Evolutionary conservation across 2,888 invertebrate genomes (phyloP).

Genomic region (Argyra leucocephala): DNA sequence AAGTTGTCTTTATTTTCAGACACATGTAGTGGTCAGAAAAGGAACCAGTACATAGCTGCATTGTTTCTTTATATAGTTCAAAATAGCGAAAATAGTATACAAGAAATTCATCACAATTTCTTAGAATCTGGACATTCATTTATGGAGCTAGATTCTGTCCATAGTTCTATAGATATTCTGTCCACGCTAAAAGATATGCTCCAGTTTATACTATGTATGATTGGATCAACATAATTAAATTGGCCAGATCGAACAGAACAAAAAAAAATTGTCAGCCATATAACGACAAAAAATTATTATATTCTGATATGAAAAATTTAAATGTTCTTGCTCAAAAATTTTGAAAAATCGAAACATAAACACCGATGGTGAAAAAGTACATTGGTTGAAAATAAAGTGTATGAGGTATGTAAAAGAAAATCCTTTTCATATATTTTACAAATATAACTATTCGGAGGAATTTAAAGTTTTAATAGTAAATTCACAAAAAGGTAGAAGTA

Average conservation of each 20-base stretch:
- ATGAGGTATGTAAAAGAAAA: conserved; percentile 1
- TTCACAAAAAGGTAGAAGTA: not conserved
- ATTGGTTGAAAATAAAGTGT: conserved; percentile 14
- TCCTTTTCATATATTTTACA: not conserved
- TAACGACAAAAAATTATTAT: conserved; percentile 12
- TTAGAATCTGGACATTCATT: conserved; percentile 26
- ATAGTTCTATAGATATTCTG: conserved; percentile 11
- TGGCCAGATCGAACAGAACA: conserved; percentile 8
- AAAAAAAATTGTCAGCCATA: conserved; percentile 8
- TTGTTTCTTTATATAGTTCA: conserved; percentile 22
- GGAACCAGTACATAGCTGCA: conserved; percentile 24
- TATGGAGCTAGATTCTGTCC: conserved; percentile 15
- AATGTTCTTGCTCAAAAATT: conserved; percentile 10
- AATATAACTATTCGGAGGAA: conserved; percentile 7
- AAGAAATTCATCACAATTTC: no score
- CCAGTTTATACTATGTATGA: conserved; percentile 14
- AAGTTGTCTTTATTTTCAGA: conserved; percentile 20
- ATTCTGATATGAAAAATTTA: conserved; percentile 11
- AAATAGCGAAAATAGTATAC: no score
- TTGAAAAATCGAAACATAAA: conserved; percentile 14
- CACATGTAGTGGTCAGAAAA: conserved; percentile 28
- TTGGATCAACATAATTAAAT: conserved; percentile 14
- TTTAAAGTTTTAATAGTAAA: no score
- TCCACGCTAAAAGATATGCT: conserved; percentile 6
- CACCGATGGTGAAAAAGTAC: conserved; percentile 13